Base-by-base conservation (phyloP, 2,113 vertebrate genomes). In the Neofelis nebulosa region DNA sequence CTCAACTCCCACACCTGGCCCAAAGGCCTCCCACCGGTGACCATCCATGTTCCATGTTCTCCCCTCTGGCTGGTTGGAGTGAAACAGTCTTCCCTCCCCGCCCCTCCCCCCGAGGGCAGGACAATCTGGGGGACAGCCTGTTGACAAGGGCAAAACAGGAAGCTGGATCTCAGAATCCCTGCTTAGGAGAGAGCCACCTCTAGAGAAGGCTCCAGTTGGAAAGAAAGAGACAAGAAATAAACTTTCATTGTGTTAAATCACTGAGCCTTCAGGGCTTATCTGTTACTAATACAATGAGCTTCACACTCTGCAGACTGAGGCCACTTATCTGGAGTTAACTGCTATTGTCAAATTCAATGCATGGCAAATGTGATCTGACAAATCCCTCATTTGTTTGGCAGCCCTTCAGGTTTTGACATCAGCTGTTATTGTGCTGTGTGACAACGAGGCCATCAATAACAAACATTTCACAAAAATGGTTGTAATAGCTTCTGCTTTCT, bases 341-440 rank as follows among this genome's bases (percentile, higher is more conserved):
- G 95, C 96, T 83, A 92, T 57, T 91, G 89, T 97, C 86, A 96
- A 93, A 92, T 76, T 80, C 90, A 83, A 61, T 65, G 96, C 95
- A 80, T 61, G 68, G 97, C 73, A 50, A 96, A 95, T 80, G 87
- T 73, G 88, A 96, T 87, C 98, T 96, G 98, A 98, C 96, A 97
- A 94, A 95, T 96, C 95, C 92, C 81, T 98, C 90, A 63, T 97
- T 93, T 96, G 96, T 73, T 52, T 93, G 97, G 97, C 96, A 95
- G 96, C 74, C 90, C 95, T 81, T 98, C 94, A 94, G 92, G 86
- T 45, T 97, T 96, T 94, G 87, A 97, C 96, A 96, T 92, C 96
- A 87, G 45, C 94, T 61, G 69, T 85, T 80, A 88, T 66, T 94
- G 95, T 96, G 96, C 86, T 5, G 48, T 74, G 38, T 95, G 95